Base-by-base conservation (phyloP, 1,140 invertebrate genomes). In the Acromyrmex echinatior region DNA sequence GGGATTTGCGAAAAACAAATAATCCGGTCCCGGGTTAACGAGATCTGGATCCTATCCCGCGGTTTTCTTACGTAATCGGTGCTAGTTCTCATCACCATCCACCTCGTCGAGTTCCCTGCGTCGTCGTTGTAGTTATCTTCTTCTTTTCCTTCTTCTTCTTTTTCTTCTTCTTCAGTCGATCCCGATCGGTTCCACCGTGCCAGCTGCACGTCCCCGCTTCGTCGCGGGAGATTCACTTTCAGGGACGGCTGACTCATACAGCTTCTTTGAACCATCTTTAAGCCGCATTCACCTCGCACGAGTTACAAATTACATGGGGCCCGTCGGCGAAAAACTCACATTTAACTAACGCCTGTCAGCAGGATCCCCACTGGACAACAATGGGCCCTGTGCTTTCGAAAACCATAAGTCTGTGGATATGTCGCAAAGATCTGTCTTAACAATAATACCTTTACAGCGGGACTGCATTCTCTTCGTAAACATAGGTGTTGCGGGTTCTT, bases 1-100 rank as follows among this genome's bases (percentile, higher is more conserved):
- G 79, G 65, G 88, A 53, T 90, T 90, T 31, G 63, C 45, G 86
- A 88, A 80, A 81, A 92, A 90, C 89, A 92, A 92, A 92, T 91
- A 92, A 89, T 87, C 84, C 73, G 58, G 63, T 74, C 87, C 80
- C 90, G 76, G 87, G 87, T 89, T 93, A 93, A 93, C 92, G 91
- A 93, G 92, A 92, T 92, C 92, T 90, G 90, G 91, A 92, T 90
- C 86, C 80, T 86, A 89, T 87, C 81, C 80, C 81, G 91, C 76
- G 87, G 87, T 92, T 90, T 92, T 92, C 88, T 92, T 91, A 86
- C 89, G 92, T 92, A 92, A 93, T 91, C 86, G 82, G 88, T 88
- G 82, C 86, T 82, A 91, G 80, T 92, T 89, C 90, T 86, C 80
- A 71, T 90, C 89, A 60, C 73, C 56, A 35, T 90, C 71, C 63